Percentiles rank a stretch among this genome's conserved stretches.
Evolutionary conservation across 2,113 vertebrate genomes (phyloP).

Genomic region (Actenoides lindsayi): DNA sequence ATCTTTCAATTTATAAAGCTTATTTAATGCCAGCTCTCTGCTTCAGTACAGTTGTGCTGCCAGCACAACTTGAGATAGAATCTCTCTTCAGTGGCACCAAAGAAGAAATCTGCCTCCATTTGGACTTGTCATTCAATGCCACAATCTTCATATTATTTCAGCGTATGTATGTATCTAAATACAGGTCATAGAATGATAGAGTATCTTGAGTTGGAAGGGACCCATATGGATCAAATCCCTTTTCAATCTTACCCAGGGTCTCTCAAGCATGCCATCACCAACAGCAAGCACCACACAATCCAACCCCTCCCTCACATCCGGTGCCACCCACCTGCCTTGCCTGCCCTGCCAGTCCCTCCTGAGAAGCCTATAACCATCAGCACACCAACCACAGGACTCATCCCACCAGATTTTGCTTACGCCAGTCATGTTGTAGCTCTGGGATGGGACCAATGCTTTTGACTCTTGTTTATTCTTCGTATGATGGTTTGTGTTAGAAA

Average conservation of each 20-base stretch:
- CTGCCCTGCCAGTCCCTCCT: not conserved
- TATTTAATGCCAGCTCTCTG: not conserved
- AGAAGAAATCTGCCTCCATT: not conserved
- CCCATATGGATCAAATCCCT: too few relatives aligned
- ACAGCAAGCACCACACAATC: too few relatives aligned
- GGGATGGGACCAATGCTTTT: not conserved
- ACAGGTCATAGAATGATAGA: too few relatives aligned
- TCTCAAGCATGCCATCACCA: not conserved
- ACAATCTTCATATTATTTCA: not conserved
- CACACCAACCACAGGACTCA: not conserved
- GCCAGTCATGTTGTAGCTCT: not conserved
- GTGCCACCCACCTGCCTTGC: not conserved
- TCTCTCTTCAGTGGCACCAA: not conserved
- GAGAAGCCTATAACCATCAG: not conserved
- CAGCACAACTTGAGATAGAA: not conserved
- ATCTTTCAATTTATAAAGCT: not conserved
- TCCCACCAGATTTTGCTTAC: accelerated
- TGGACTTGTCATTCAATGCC: not conserved
- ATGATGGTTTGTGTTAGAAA: not conserved
- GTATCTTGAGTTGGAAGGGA: not conserved
- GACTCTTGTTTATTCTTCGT: not conserved
- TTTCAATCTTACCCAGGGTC: not conserved
- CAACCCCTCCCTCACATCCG: not conserved
- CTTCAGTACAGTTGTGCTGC: too few relatives aligned
- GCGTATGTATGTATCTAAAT: too few relatives aligned